These are phyloP conservation scores for Caenorhabditis doughertyi DNA, from an alignment of 2,888 invertebrate species.

Conservation along the genomic window DNA sequence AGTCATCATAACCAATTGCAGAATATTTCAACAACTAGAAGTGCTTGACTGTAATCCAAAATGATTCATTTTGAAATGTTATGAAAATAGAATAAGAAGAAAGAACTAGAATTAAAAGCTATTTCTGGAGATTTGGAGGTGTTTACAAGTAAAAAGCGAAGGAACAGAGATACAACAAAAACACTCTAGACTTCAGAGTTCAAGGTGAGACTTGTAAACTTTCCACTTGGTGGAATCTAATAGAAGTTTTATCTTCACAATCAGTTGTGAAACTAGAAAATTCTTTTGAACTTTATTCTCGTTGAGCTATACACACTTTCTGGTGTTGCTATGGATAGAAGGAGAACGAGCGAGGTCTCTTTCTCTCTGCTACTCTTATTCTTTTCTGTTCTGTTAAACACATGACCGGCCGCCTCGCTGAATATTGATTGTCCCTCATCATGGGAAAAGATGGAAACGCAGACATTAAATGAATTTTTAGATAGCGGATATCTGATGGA, in stretches of 20 bases:
- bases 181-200: slow-evolving; percentile 36
- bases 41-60: background rate
- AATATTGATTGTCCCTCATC: slow-evolving; percentile 27
- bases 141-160: slow-evolving; percentile 20
- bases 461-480: background rate
- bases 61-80: background rate
- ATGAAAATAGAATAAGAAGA: background rate
- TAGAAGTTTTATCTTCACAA: background rate
- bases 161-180: slow-evolving; percentile 16
- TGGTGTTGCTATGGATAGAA: slow-evolving; percentile 39
- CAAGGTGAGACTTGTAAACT: slow-evolving; percentile 22
- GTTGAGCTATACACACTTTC: background rate
- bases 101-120: background rate
- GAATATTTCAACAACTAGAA: background rate
- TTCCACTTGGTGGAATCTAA: background rate
- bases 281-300: background rate
- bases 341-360: slow-evolving; percentile 10
- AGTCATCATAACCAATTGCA: slow-evolving; percentile 1
- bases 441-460: background rate
- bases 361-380: slow-evolving; percentile 17
- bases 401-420: slow-evolving; percentile 42
- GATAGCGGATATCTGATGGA: slow-evolving; percentile 8
- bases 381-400: slow-evolving; percentile 22
- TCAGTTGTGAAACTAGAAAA: background rate
- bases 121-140: slow-evolving; percentile 21